Evolutionary conservation across 2,888 invertebrate genomes (phyloP).

Genomic region (Blastobasis lacticolella): DNA sequence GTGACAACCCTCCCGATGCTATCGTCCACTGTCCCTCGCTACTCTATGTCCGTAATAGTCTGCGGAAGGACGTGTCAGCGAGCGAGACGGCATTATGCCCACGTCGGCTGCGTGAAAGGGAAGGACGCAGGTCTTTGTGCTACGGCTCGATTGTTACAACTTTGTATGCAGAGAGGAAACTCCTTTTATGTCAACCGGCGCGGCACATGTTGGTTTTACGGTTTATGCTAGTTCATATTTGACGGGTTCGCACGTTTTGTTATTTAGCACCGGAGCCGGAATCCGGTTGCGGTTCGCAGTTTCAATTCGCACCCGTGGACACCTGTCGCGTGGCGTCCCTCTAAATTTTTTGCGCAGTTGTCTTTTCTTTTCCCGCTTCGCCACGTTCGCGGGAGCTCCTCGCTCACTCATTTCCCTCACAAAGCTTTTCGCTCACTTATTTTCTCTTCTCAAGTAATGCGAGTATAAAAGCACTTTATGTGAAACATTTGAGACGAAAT

Average conservation of each 20-base stretch:
- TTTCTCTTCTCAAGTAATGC: too few species aligned
- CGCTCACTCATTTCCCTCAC: too few species aligned
- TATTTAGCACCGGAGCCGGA: not conserved
- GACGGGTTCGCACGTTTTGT: not conserved
- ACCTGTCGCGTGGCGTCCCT: too few species aligned
- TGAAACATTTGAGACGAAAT: too few species aligned
- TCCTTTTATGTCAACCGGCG: constrained; percentile 24
- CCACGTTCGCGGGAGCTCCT: too few species aligned
- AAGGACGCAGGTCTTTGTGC: constrained; percentile 56
- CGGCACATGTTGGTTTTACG: constrained; percentile 1
- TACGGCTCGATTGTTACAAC: constrained; percentile 55
- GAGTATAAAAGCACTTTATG: too few species aligned
- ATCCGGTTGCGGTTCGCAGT: not conserved
- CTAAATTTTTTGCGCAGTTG: too few species aligned
- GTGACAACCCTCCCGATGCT: constrained; percentile 43
- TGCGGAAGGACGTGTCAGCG: constrained; percentile 61
- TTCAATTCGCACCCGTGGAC: not conserved
- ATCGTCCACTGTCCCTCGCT: constrained; percentile 39
- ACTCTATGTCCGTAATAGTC: constrained; percentile 45
- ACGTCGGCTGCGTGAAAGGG: constrained; percentile 48
- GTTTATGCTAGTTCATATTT: not conserved
- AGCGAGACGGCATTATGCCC: constrained; percentile 57
- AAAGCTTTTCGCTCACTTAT: too few species aligned
- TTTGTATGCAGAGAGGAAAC: constrained; percentile 59
- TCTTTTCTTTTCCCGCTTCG: too few species aligned